These are phyloP conservation scores for Anhinga anhinga DNA, from an alignment of 2,113 vertebrate species.

Conservation along the genomic window DNA sequence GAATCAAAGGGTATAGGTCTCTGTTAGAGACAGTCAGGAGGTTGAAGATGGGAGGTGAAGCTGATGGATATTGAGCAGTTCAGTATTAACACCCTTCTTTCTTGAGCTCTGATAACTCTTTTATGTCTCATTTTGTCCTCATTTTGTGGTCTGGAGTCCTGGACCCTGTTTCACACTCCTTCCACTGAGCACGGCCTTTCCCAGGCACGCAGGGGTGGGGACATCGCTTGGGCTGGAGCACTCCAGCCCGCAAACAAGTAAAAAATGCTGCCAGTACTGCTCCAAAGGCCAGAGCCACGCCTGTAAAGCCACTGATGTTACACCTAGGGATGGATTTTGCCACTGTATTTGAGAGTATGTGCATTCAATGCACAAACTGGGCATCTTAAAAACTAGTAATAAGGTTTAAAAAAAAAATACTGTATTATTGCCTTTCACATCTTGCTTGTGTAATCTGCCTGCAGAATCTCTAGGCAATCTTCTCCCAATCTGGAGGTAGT, in stretches of 20 bases:
- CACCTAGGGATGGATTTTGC: not conserved
- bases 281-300: not conserved
- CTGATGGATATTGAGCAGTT: not conserved
- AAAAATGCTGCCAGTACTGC: not conserved
- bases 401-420: not conserved
- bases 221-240: not conserved
- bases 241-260: not conserved
- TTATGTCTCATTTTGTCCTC: not conserved
- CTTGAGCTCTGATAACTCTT: not conserved
- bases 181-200: not conserved
- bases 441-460: not conserved
- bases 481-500: slow-evolving; percentile 10
- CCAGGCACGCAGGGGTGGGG: not conserved
- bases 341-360: not conserved
- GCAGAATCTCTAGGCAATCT: not conserved
- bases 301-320: not conserved
- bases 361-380: not conserved
- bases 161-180: not conserved
- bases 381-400: not conserved
- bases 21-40: not conserved
- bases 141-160: not conserved
- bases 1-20: not conserved
- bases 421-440: not conserved
- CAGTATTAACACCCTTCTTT: not conserved
- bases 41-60: not conserved